Conservation (phyloP, 1,140 invertebrate species). For the Aphidius ervi region DNA sequence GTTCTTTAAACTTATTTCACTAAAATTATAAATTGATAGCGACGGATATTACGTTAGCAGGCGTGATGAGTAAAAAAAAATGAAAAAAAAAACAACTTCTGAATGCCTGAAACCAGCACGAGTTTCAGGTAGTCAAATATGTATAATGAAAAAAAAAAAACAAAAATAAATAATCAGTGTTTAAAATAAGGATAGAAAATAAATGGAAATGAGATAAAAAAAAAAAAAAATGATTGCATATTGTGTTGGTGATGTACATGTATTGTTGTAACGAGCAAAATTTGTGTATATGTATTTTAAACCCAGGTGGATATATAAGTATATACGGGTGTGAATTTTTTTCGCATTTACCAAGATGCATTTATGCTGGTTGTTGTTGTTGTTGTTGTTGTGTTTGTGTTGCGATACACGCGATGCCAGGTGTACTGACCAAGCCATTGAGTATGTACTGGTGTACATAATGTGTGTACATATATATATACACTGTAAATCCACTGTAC, state of each 20-base stretch:
- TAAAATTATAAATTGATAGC: conserved; percentile 16
- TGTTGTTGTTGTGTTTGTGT: not conserved
- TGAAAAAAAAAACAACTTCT: not conserved
- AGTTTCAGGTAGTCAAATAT: conserved; percentile 9
- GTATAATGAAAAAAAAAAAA: conserved; percentile 11
- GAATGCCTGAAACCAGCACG: conserved; percentile 14
- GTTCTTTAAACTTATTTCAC: conserved; percentile 4
- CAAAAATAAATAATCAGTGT: not conserved
- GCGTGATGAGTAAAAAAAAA: not conserved
- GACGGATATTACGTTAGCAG: conserved; percentile 10
- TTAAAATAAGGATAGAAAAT: not conserved
- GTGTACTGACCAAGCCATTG: conserved; percentile 5
- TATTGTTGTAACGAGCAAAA: not conserved
- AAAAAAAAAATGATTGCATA: not conserved
- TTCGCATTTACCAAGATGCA: conserved; percentile 15
- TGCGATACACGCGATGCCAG: conserved; percentile 11
- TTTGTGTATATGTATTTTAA: no score
- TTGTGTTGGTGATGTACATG: not conserved
- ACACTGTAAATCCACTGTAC: not conserved
- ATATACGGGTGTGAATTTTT: conserved; percentile 11
- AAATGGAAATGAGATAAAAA: not conserved
- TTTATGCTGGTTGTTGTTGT: not conserved
- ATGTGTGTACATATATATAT: conserved; percentile 3
- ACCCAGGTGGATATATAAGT: conserved; percentile 9
- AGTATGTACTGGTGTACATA: not conserved